Evolutionary conservation across 2,113 vertebrate genomes (phyloP), one percentile per base, ranked within the genome.

Genomic region (Cnemophilus loriae): DNA sequence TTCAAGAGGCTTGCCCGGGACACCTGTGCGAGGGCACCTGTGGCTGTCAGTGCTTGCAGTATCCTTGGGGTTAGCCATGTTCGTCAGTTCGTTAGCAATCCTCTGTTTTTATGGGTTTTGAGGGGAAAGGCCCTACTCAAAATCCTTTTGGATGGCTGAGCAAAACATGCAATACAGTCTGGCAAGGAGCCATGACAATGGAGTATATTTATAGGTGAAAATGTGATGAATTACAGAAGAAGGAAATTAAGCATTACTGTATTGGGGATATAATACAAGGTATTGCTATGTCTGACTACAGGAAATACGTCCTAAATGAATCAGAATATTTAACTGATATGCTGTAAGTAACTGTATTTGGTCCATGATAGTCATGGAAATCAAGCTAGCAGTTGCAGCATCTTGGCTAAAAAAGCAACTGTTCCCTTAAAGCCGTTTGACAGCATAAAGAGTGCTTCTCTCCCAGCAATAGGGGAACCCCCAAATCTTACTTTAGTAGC

Each of bases 401-500:
- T 68, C 74, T 81, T 91, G 11, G 8, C 55, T 87, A 13, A 87
- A 90, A 95, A 85, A 76, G 13, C 53, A 69, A 27, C 41, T 49
- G 41, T 77, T 96, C 76, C 67, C 52, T 91, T 59, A 88, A 96
- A 95, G 82, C 68, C 93, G 76, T 84, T 60, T 84, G 90, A 33
- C 87, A 57, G 75, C 41, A 17, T 78, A 26, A 88, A 65, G 63
- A 84, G 42, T 84, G 74, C 78, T 84, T 10, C 17, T 68, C 55
- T 80, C 47, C 10, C 65, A 84, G 68, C 95, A 95, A 44, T 76
- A 27, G 81, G 83, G 88, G 76, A 97, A 80, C 91, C 88, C 71
- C 71, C 67, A 94, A 93, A 96, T 93, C 89, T 79, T 84, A 67
- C 69, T 96, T 97, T 83, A 95, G 82, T 84, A 88, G 50, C 90